Evolutionary conservation across 2,797 vertebrate genomes (phyloP).

Genomic region (Tolypeutes matacus): DNA sequence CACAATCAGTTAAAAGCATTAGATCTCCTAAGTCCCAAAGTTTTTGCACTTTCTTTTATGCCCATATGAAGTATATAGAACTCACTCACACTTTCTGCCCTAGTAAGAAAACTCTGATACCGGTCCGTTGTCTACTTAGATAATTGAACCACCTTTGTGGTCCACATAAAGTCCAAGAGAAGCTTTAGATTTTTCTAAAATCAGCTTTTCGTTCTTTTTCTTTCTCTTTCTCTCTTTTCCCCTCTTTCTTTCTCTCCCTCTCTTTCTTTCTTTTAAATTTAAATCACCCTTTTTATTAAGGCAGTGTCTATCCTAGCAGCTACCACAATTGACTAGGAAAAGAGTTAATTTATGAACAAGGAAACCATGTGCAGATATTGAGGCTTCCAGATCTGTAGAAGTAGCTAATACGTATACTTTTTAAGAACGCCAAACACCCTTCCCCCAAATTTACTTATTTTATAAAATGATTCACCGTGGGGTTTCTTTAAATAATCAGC

Average conservation of each 20-base stretch:
- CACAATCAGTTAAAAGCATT: background rate
- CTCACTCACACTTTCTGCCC: background rate
- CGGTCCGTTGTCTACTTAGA: background rate
- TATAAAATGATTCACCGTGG: slow-evolving; percentile 35
- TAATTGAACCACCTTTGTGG: background rate
- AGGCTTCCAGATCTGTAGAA: slow-evolving; percentile 24
- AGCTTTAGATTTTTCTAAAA: slow-evolving; percentile 38
- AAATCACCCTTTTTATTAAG: slow-evolving; percentile 7
- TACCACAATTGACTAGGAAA: background rate
- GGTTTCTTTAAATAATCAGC: background rate
- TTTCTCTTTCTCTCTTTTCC: no score
- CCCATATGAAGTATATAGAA: background rate
- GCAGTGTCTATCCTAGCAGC: background rate
- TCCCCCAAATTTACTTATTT: slow-evolving; percentile 54
- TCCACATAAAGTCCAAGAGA: background rate
- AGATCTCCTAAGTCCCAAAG: slow-evolving; percentile 42
- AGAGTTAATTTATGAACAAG: background rate
- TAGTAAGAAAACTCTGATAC: background rate
- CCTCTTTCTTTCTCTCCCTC: no score
- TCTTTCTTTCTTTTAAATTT: background rate
- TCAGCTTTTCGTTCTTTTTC: background rate
- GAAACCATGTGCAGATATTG: background rate
- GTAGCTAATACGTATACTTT: slow-evolving; percentile 34
- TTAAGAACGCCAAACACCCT: background rate
- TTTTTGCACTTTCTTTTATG: slow-evolving; percentile 31